Conservation (phyloP, 2,888 invertebrate genomes). For the Rutpela maculata region DNA sequence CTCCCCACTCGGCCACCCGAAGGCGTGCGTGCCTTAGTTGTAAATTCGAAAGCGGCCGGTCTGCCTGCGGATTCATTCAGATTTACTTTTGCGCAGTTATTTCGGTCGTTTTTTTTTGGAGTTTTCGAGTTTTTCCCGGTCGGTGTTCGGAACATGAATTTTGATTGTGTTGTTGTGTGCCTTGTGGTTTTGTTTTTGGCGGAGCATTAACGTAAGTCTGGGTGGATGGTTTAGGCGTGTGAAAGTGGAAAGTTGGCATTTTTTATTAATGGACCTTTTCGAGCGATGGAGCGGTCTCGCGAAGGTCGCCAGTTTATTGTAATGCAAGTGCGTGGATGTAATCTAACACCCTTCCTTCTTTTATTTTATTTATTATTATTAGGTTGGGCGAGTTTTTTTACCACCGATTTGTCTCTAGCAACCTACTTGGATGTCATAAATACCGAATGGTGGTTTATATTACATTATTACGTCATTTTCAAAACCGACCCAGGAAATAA, state of each 20-base stretch:
- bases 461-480: too few relatives aligned
- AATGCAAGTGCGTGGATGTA: conserved; percentile 32
- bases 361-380: too few relatives aligned
- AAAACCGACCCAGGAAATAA: too few relatives aligned
- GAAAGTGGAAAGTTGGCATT: conserved; percentile 37
- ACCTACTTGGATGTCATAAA: too few relatives aligned
- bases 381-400: too few relatives aligned
- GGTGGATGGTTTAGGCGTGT: not conserved
- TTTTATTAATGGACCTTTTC: conserved; percentile 34
- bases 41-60: conserved; percentile 66
- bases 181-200: not conserved
- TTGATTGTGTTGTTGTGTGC: conserved; percentile 25
- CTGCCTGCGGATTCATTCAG: conserved; percentile 42
- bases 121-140: conserved; percentile 26
- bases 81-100: conserved; percentile 58
- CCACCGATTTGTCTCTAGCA: too few relatives aligned
- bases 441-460: too few relatives aligned
- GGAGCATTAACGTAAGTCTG: conserved; percentile 27
- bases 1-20: conserved; percentile 59
- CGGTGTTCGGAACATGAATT: conserved; percentile 15
- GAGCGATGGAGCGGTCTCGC: conserved; percentile 11
- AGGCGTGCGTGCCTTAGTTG: conserved; percentile 69
- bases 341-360: not conserved
- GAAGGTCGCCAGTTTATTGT: conserved; percentile 36
- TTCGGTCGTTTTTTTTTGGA: conserved; percentile 38